A percentile compares a stretch with the other conserved stretches of the same genome.
Evolutionary conservation across 2,888 invertebrate genomes (phyloP).

Genomic region (Lypha dubia): DNA sequence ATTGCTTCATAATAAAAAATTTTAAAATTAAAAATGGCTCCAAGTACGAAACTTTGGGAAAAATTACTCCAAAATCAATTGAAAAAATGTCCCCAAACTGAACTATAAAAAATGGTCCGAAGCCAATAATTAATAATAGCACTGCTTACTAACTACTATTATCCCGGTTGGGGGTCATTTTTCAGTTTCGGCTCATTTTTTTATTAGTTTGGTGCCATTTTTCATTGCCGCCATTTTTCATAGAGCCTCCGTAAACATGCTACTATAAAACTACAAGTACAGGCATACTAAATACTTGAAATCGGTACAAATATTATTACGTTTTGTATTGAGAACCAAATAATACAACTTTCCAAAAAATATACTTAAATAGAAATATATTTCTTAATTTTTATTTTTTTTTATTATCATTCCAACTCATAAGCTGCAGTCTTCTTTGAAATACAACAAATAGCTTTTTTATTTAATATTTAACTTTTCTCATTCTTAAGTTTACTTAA

Average conservation of each 20-base stretch:
- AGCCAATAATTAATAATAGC: no score
- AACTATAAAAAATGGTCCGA: no score
- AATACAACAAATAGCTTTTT: constrained; percentile 40
- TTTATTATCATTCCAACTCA: constrained; percentile 58
- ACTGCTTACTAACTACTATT: no score
- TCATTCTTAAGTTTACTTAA: constrained; percentile 32
- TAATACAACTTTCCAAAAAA: constrained; percentile 39
- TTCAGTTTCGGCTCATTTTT: no score
- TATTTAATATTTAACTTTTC: neutral
- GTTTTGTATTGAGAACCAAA: constrained; percentile 18
- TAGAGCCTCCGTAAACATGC: constrained; percentile 9
- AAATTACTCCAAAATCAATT: no score
- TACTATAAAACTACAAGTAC: neutral
- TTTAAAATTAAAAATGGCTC: no score
- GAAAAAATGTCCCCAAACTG: no score
- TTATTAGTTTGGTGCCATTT: no score
- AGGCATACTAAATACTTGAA: neutral
- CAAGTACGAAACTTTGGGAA: no score
- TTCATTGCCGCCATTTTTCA: no score
- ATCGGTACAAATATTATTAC: constrained; percentile 58
- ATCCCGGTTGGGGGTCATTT: no score
- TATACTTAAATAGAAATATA: neutral
- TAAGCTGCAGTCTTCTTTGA: constrained; percentile 16
- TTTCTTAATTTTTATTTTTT: constrained; percentile 22
- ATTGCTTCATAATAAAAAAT: no score